These are phyloP conservation scores for Nothocercus nigrocapillus DNA, from an alignment of 2,113 vertebrate species.

Conservation along the genomic window DNA sequence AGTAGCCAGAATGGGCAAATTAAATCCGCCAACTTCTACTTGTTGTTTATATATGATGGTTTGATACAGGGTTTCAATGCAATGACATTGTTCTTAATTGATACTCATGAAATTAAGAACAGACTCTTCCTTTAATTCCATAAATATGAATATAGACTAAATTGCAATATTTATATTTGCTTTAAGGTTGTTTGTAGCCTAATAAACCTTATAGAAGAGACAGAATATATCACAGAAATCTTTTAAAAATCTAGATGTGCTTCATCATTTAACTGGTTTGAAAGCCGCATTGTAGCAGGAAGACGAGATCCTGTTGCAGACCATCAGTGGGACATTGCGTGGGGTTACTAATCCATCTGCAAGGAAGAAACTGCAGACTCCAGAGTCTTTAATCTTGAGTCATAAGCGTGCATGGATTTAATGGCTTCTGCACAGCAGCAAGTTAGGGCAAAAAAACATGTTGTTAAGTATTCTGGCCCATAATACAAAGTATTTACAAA, in stretches of 20 bases:
- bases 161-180: background rate
- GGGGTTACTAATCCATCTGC: background rate
- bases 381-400: background rate
- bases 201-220: background rate
- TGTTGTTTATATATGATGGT: background rate
- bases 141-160: background rate
- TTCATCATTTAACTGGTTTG: background rate
- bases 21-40: background rate
- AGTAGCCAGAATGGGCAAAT: background rate
- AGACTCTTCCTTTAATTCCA: background rate
- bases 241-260: background rate
- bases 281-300: background rate
- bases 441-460: background rate
- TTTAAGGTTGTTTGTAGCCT: background rate
- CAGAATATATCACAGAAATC: background rate
- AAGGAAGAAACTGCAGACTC: background rate
- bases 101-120: background rate
- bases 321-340: fast-evolving
- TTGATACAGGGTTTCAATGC: background rate
- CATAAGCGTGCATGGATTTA: background rate
- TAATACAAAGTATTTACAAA: background rate
- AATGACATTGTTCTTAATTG: background rate
- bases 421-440: background rate
- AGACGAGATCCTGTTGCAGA: background rate
- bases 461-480: background rate